These are phyloP conservation scores for Nipponacmea schrenckii DNA, from an alignment of 2,888 invertebrate species.

Conservation along the genomic window DNA sequence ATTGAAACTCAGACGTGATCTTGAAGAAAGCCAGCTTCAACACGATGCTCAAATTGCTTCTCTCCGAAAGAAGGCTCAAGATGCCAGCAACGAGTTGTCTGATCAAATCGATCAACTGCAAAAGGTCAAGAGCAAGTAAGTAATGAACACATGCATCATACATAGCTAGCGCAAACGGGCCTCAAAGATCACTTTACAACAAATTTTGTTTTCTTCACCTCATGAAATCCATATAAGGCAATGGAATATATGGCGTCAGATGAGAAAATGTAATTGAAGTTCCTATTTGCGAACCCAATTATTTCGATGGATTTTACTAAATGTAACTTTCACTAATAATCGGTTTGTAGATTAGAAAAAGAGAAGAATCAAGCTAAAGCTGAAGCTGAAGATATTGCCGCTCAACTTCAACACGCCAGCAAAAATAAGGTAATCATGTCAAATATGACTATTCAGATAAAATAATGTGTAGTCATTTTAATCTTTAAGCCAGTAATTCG, in stretches of 20 bases:
- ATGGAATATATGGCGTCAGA: too few relatives aligned
- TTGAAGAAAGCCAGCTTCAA: slow-evolving; percentile 98
- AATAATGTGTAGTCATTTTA: too few relatives aligned
- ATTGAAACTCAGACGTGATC: slow-evolving; percentile 92
- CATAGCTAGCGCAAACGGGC: too few relatives aligned
- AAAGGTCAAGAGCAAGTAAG: slow-evolving; percentile 96
- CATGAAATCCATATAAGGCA: too few relatives aligned
- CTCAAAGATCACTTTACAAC: too few relatives aligned
- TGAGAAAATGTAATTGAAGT: too few relatives aligned
- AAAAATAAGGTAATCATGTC: slow-evolving; percentile 86
- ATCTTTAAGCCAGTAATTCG: too few relatives aligned
- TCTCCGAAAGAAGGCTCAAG: slow-evolving; percentile 99
- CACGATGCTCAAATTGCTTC: slow-evolving; percentile 95
- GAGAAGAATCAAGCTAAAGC: slow-evolving; percentile 97
- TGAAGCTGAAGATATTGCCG: slow-evolving; percentile 97
- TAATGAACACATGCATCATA: background rate
- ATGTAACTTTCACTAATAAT: too few relatives aligned
- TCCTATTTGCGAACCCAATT: too few relatives aligned
- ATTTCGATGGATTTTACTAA: too few relatives aligned
- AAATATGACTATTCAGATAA: too few relatives aligned
- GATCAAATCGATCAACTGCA: slow-evolving; percentile 99
- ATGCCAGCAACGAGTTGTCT: slow-evolving; percentile 97
- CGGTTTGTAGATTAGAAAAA: slow-evolving; percentile 86
- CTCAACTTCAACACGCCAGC: slow-evolving; percentile 94
- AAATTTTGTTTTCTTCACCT: background rate